These are phyloP conservation scores for Chromoteleia sp. DNA, from an alignment of 2,888 invertebrate genomes.

Conservation along the genomic window DNA sequence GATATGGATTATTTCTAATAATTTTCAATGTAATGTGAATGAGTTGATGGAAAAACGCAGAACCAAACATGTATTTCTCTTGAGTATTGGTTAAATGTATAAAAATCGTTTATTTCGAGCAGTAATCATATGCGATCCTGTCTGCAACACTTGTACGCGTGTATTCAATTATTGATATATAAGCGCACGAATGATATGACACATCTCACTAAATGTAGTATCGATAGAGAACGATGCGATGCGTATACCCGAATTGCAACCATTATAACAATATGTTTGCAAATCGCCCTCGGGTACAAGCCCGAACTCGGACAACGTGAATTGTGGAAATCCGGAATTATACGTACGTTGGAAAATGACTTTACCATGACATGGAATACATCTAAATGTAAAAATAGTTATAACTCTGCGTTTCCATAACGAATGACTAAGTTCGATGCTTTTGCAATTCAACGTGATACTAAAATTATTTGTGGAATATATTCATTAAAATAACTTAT, in stretches of 20 bases:
- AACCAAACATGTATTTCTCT: not conserved
- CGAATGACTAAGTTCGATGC: constrained; percentile 42
- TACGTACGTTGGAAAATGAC: constrained; percentile 58
- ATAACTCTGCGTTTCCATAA: constrained; percentile 53
- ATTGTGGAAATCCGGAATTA: constrained; percentile 68
- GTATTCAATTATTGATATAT: constrained; percentile 70
- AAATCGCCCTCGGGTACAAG: constrained; percentile 64
- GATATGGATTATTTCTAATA: not conserved
- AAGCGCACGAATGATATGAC: constrained; percentile 67
- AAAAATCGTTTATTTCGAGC: constrained; percentile 28
- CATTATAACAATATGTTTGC: constrained; percentile 70
- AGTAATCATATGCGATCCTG: constrained; percentile 43
- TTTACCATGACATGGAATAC: constrained; percentile 56
- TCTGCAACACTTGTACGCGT: constrained; percentile 55
- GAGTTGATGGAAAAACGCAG: not conserved
- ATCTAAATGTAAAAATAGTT: constrained; percentile 63
- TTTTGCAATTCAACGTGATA: constrained; percentile 34
- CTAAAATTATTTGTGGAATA: constrained; percentile 37
- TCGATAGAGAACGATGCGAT: constrained; percentile 58
- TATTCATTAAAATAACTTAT: constrained; percentile 11
- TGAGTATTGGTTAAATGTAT: constrained; percentile 2
- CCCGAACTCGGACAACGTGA: constrained; percentile 64
- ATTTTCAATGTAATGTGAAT: not conserved
- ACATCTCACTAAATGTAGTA: constrained; percentile 63
- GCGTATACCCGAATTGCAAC: constrained; percentile 56